These are phyloP conservation scores for Drosophila sturtevanti DNA, from an alignment of 1,140 invertebrate genomes.

Conservation along the genomic window DNA sequence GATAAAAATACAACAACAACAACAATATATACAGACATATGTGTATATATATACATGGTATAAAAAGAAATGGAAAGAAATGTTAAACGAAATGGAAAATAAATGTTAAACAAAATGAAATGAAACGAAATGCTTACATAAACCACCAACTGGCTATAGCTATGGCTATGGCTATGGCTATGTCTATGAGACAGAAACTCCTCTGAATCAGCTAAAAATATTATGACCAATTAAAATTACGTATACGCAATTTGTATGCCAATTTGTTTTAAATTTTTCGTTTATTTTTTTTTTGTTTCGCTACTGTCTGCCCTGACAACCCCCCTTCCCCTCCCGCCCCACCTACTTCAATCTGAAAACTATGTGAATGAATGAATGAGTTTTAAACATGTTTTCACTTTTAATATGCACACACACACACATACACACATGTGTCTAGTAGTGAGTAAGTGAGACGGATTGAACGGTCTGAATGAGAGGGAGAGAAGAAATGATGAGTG, in stretches of 20 bases:
- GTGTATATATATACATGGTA: no score
- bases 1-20: constrained; percentile 9
- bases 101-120: constrained; percentile 22
- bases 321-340: neutral
- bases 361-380: constrained; percentile 57
- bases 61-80: constrained; percentile 5
- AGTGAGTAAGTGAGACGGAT: neutral
- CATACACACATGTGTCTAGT: neutral
- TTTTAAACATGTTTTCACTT: constrained; percentile 76
- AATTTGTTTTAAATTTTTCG: constrained; percentile 47
- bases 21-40: neutral
- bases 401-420: constrained; percentile 55
- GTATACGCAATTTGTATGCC: constrained; percentile 65
- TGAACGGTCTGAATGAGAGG: neutral
- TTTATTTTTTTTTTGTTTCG: constrained; percentile 14
- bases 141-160: constrained; percentile 12
- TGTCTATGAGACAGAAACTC: constrained; percentile 37
- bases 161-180: no score
- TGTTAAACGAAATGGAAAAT: constrained; percentile 25
- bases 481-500: constrained; percentile 53
- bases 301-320: constrained; percentile 29
- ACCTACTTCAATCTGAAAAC: neutral
- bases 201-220: constrained; percentile 55
- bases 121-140: constrained; percentile 36
- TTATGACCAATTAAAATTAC: constrained; percentile 74